phyloP scores from a whole-genome alignment of 2,797 vertebrate species.

The Takifugu rubripes region DNA sequence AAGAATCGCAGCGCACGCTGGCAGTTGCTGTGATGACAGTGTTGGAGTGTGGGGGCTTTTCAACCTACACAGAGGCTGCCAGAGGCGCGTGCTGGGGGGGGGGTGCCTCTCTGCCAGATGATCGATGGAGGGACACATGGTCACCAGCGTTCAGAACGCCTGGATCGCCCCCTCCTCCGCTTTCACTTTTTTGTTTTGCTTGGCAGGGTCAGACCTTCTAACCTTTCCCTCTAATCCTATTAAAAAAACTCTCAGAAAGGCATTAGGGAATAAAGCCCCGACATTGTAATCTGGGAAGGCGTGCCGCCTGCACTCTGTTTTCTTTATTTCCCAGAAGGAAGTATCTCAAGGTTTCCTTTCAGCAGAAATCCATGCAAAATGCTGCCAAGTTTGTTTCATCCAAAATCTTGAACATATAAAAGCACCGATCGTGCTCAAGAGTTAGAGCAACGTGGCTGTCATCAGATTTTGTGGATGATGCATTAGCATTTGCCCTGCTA shows the following conservation, averaged over 20 bases:
- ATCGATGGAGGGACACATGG: slow-evolving; percentile 57
- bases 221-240: slow-evolving; percentile 69
- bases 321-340: slow-evolving; percentile 29
- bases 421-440: slow-evolving; percentile 7
- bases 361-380: slow-evolving; percentile 8
- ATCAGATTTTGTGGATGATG: slow-evolving; percentile 2
- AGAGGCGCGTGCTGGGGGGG: slow-evolving; percentile 52
- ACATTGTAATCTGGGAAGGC: slow-evolving; percentile 55
- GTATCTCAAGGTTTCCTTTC: slow-evolving; percentile 31
- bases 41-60: slow-evolving; percentile 48
- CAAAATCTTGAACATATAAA: too few species aligned
- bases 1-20: too few species aligned
- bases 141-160: slow-evolving; percentile 26
- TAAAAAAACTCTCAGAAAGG: slow-evolving; percentile 60
- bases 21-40: too few species aligned
- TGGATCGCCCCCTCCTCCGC: slow-evolving; percentile 27
- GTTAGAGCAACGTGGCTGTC: slow-evolving; percentile 1
- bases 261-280: slow-evolving; percentile 57
- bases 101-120: slow-evolving; percentile 60
- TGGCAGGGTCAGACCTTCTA: slow-evolving; percentile 45
- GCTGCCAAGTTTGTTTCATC: too few species aligned
- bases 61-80: slow-evolving; percentile 27
- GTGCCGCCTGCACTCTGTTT: slow-evolving; percentile 25
- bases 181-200: slow-evolving; percentile 49
- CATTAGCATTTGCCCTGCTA: slow-evolving; percentile 3